Percentiles rank a stretch among this genome's conserved stretches.
Evolutionary conservation across 2,888 invertebrate genomes (phyloP).

Genomic region (Lutraria lutraria): DNA sequence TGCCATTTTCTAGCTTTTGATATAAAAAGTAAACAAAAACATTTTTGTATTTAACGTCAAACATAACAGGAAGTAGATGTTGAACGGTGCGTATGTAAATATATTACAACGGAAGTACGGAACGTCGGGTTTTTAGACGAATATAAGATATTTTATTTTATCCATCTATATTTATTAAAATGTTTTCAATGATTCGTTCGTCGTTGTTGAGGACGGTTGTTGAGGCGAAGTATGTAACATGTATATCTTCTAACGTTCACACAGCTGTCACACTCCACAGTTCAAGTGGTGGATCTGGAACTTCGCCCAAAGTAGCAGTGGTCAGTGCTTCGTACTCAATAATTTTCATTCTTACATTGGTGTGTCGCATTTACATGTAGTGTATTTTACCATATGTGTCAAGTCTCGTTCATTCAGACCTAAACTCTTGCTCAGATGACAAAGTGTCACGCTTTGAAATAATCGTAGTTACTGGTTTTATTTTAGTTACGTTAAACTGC

Average conservation of each 20-base stretch:
- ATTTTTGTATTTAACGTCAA: no score
- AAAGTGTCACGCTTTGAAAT: neutral
- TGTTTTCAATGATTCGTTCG: slow-evolving; percentile 40
- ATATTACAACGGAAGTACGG: no score
- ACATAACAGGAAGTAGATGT: no score
- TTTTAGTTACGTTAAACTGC: neutral
- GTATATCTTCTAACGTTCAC: slow-evolving; percentile 38
- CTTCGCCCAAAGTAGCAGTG: slow-evolving; percentile 53
- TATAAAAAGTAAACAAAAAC: no score
- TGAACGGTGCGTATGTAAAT: no score
- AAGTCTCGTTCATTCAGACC: neutral
- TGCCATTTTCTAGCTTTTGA: slow-evolving; percentile 32
- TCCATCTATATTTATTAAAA: neutral
- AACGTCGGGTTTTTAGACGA: no score
- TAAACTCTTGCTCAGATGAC: neutral
- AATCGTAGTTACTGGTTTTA: neutral
- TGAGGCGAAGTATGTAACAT: neutral
- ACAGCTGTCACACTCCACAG: slow-evolving; percentile 36
- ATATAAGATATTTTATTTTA: no score
- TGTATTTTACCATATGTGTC: neutral
- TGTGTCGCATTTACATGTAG: neutral
- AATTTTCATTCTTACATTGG: neutral
- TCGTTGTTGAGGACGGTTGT: neutral
- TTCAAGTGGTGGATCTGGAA: neutral
- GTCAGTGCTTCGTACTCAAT: slow-evolving; percentile 44